Conservation (phyloP, 2,888 invertebrate genomes). For the Apodemia hepburni region DNA sequence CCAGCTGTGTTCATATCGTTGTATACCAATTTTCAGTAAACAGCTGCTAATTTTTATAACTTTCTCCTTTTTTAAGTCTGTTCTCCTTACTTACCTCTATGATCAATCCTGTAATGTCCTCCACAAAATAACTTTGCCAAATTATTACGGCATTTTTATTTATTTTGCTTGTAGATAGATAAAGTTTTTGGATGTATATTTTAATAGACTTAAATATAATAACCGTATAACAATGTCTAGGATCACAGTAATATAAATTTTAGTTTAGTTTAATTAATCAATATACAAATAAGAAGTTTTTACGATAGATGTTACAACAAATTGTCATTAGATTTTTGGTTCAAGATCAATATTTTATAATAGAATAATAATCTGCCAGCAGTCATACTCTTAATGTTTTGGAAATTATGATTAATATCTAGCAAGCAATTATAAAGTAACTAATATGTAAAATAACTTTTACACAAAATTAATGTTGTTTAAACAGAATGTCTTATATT, state of each 20-base stretch:
- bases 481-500: not conserved
- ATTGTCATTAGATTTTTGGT: not conserved
- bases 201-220: not conserved
- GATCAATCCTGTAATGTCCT: conserved; percentile 1
- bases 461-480: not conserved
- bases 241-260: not conserved
- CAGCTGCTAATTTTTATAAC: too few relatives aligned
- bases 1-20: too few relatives aligned
- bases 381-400: too few relatives aligned
- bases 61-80: too few relatives aligned
- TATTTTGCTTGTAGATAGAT: conserved; percentile 20
- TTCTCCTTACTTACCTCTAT: too few relatives aligned
- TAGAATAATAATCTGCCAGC: too few relatives aligned
- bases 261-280: not conserved
- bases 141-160: conserved; percentile 12
- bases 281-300: not conserved
- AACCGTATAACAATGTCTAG: not conserved
- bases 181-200: conserved; percentile 17
- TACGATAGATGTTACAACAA: not conserved
- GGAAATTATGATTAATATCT: too few relatives aligned
- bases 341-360: not conserved
- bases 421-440: not conserved
- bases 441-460: not conserved
- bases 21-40: too few relatives aligned
- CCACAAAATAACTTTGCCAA: conserved; percentile 16